A percentile compares a stretch with the other conserved stretches of the same genome.
Conservation (phyloP, 2,797 vertebrate species). For the Rhabdophis nuchalis region DNA sequence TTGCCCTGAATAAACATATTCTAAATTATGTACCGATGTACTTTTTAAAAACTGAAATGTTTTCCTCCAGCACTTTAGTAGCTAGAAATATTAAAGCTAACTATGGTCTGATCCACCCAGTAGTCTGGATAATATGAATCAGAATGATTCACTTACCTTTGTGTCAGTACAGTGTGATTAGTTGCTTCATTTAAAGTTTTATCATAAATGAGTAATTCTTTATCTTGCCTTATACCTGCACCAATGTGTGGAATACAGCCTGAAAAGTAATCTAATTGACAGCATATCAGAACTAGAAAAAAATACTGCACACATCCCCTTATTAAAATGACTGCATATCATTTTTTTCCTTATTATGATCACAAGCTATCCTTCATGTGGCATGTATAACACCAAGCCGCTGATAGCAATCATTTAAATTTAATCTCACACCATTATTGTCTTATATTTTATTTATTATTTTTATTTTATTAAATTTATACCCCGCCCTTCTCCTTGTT, state of each 20-base stretch:
- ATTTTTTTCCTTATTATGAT: background rate
- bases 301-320: background rate
- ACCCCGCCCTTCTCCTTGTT: too few relatives aligned
- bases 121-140: background rate
- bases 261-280: background rate
- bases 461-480: too few relatives aligned
- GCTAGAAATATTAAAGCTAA: background rate
- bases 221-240: background rate
- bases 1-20: background rate
- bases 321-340: background rate
- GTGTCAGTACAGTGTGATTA: background rate
- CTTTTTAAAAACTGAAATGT: background rate
- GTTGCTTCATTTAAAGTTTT: background rate
- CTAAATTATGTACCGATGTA: background rate
- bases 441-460: too few relatives aligned
- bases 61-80: background rate
- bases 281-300: background rate
- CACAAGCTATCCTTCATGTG: background rate
- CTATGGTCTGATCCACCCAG: background rate
- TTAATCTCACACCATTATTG: background rate
- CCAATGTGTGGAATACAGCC: background rate
- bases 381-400: background rate
- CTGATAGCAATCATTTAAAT: background rate
- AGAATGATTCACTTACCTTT: background rate
- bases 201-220: background rate